Evolutionary conservation across 2,797 vertebrate species (phyloP).

Genomic region (Tympanoctomys barrerae): DNA sequence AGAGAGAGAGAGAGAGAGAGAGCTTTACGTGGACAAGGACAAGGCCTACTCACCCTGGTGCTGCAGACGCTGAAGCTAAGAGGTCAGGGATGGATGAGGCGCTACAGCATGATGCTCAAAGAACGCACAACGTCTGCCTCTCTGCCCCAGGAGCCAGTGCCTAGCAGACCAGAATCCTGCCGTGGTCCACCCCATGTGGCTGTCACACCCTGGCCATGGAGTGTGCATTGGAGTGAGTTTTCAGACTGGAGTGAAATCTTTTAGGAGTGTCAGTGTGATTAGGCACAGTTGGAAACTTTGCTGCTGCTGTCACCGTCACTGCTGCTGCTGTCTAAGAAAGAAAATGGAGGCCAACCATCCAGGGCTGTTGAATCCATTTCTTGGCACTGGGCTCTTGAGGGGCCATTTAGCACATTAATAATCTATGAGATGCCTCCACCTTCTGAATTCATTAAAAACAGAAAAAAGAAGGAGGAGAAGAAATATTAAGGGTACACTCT

Average conservation of each 20-base stretch:
- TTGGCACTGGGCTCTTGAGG: slow-evolving; percentile 67
- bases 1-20: too few species aligned
- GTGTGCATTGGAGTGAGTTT: not conserved
- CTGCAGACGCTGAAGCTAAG: not conserved
- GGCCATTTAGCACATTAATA: slow-evolving; percentile 80
- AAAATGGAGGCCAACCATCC: slow-evolving; percentile 38
- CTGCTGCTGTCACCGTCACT: not conserved
- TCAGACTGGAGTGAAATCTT: not conserved
- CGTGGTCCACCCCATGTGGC: fast-evolving
- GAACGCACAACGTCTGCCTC: too few species aligned
- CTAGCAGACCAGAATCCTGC: not conserved
- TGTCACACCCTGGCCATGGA: not conserved
- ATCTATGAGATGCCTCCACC: slow-evolving; percentile 78
- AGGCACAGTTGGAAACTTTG: not conserved
- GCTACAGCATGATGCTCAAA: not conserved
- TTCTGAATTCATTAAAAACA: slow-evolving; percentile 70
- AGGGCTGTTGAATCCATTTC: slow-evolving; percentile 49
- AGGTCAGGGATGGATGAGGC: too few species aligned
- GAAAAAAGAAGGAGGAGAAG: not conserved
- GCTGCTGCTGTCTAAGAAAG: slow-evolving; percentile 66
- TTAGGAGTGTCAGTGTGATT: not conserved
- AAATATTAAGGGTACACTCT: not conserved
- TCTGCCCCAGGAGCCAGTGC: not conserved
- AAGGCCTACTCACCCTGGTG: not conserved
- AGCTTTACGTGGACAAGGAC: not conserved